Base-by-base conservation (phyloP, 2,113 vertebrate species). In the Nycticorax nycticorax region DNA sequence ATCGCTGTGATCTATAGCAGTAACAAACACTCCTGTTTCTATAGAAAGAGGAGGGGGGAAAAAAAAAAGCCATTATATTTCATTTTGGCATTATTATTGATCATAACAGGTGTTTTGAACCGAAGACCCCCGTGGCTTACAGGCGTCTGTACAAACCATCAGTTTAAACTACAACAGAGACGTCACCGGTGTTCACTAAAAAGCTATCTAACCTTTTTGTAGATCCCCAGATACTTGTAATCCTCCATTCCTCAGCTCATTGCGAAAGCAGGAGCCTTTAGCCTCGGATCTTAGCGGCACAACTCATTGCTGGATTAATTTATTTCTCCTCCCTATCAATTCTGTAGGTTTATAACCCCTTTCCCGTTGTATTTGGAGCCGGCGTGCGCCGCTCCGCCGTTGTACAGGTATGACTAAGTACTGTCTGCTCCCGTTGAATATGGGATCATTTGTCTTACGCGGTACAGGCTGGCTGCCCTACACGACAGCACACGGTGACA, bases 401-500 rank as follows among this genome's bases (percentile, higher is more conserved):
- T 63, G 97, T 97, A 81, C 98, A 99, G 99, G 99, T 99, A 97
- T 97, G 98, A 97, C 96, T 97, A 98, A 98, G 84, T 63, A 62
- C 92, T 52, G 98, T 96, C 98, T 97, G 95, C 88, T 98, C 98
- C 98, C 96, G 3, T 93, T 84, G 97, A 97, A 95, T 97, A 77
- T 22, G 96, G 98, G 94, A 96, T 98, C 97, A 95, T 99, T 98
- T 98, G 98, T 99, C 98, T 99, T 97, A 92, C 85, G 92, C 97
- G 97, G 96, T 97, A 92, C 93, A 37, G 98, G 96, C 98, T 96
- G 98, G 97, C 98, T 99, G 98, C 98, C 95, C 97, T 95, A 98
- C 98, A 96, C 96, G 97, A 95, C 97, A 96, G 98, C 98, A 96
- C 98, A 97, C 96, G 39, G 98, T 98, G 99, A 99, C 99, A 99